These are phyloP conservation scores for Dicyrtomina minuta DNA, from an alignment of 2,888 invertebrate species.

Conservation along the genomic window DNA sequence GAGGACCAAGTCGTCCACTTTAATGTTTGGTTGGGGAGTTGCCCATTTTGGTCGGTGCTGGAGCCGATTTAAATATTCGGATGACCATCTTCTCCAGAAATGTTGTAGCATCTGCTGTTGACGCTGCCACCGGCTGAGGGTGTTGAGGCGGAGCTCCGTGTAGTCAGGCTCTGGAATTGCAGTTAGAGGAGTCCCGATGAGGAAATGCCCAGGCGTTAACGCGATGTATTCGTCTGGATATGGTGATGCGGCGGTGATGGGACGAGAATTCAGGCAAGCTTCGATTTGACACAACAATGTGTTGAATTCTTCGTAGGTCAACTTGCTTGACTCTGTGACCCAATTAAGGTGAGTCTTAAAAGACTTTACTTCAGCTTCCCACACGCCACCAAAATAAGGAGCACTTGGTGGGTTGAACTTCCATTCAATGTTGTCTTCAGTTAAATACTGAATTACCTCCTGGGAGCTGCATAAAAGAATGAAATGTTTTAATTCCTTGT, in stretches of 20 bases:
- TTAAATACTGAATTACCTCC: no score
- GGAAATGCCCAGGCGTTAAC: neutral
- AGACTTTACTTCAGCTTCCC: constrained; percentile 7
- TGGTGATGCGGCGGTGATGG: neutral
- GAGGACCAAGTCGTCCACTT: constrained; percentile 53
- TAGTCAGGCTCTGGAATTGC: neutral
- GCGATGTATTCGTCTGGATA: neutral
- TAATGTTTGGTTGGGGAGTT: constrained; percentile 31
- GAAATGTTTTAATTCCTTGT: neutral
- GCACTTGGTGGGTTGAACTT: neutral
- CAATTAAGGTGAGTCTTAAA: neutral
- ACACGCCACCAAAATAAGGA: neutral
- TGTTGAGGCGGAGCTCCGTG: neutral
- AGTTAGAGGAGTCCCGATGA: neutral
- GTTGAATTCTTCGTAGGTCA: neutral
- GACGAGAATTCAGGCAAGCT: neutral
- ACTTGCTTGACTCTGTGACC: neutral
- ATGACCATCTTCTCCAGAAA: constrained; percentile 46
- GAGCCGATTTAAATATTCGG: constrained; percentile 53
- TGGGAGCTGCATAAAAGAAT: neutral
- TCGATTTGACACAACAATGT: constrained; percentile 11
- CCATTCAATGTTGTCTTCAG: neutral
- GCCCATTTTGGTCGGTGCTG: constrained; percentile 54
- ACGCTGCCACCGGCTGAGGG: neutral
- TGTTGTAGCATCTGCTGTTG: constrained; percentile 53